Evolutionary conservation across 2,113 vertebrate species (phyloP).

Genomic region (Pseudolaguvia tuberculata): DNA sequence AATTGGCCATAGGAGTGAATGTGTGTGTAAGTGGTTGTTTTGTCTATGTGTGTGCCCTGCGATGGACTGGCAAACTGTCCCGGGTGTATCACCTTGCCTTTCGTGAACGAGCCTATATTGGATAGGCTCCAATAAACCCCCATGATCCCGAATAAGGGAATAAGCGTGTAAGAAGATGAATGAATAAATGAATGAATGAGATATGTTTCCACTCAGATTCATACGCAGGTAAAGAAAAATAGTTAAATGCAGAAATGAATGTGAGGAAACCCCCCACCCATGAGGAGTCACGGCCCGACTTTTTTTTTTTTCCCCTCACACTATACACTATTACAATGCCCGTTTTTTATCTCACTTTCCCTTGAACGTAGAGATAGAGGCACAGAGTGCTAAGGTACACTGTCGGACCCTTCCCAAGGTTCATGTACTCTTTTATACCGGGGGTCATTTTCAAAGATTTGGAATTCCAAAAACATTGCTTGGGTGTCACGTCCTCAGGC

Average conservation of each 20-base stretch:
- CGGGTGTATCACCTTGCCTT: no score
- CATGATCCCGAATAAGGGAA: no score
- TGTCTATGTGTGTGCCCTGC: no score
- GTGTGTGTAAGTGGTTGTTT: no score
- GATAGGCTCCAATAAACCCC: no score
- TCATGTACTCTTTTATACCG: constrained; percentile 34
- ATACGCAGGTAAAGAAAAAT: constrained; percentile 24
- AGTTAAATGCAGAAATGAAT: constrained; percentile 66
- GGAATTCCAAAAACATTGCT: constrained; percentile 9
- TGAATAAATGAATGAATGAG: no score
- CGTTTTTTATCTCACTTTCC: constrained; percentile 33
- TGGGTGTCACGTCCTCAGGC: background rate
- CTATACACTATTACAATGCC: constrained; percentile 42
- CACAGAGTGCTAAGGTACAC: constrained; percentile 19
- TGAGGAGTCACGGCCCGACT: constrained; percentile 7
- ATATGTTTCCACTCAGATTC: background rate
- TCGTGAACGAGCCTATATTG: no score
- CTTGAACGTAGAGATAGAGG: constrained; percentile 27
- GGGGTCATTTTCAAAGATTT: constrained; percentile 44
- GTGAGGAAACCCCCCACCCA: background rate
- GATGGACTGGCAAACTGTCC: no score
- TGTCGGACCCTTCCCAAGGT: constrained; percentile 26
- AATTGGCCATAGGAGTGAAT: no score
- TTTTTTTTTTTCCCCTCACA: constrained; percentile 44
- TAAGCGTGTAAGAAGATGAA: no score